Conservation (phyloP, 2,888 invertebrate genomes). For the Pediacus dermestoides region DNA sequence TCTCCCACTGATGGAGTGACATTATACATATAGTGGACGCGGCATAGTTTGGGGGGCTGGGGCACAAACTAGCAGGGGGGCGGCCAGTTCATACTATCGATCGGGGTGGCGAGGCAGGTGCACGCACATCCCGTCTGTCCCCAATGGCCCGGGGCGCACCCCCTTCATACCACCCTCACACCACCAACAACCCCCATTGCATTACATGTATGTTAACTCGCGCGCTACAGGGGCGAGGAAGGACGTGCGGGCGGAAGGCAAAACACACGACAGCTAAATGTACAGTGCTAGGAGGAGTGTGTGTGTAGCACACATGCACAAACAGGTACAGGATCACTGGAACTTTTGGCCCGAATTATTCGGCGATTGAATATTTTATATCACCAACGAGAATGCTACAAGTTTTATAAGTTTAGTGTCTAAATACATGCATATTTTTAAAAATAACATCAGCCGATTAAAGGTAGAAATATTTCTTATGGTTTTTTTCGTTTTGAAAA, state of each 20-base stretch:
- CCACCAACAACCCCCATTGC: constrained; percentile 22
- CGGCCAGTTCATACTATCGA: constrained; percentile 31
- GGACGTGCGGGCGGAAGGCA: not conserved
- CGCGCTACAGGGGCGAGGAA: not conserved
- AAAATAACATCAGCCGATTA: too few relatives aligned
- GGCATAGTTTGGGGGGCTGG: constrained; percentile 15
- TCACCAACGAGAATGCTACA: too few relatives aligned
- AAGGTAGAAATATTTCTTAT: too few relatives aligned
- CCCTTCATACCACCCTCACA: constrained; percentile 25
- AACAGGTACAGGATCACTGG: too few relatives aligned
- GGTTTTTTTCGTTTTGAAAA: too few relatives aligned
- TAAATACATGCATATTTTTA: too few relatives aligned
- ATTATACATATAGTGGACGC: constrained; percentile 19
- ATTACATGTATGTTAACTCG: constrained; percentile 2
- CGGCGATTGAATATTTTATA: too few relatives aligned
- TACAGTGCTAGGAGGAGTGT: too few relatives aligned
- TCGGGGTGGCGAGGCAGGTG: constrained; percentile 38
- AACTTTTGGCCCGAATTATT: too few relatives aligned
- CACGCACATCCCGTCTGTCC: constrained; percentile 40
- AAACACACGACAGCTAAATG: too few relatives aligned
- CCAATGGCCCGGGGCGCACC: constrained; percentile 35
- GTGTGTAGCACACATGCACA: too few relatives aligned
- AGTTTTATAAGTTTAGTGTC: too few relatives aligned
- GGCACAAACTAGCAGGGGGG: constrained; percentile 17
- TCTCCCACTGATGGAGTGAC: constrained; percentile 17